phyloP scores from a whole-genome alignment of 2,113 vertebrate genomes.

The Nesogale talazaci region DNA sequence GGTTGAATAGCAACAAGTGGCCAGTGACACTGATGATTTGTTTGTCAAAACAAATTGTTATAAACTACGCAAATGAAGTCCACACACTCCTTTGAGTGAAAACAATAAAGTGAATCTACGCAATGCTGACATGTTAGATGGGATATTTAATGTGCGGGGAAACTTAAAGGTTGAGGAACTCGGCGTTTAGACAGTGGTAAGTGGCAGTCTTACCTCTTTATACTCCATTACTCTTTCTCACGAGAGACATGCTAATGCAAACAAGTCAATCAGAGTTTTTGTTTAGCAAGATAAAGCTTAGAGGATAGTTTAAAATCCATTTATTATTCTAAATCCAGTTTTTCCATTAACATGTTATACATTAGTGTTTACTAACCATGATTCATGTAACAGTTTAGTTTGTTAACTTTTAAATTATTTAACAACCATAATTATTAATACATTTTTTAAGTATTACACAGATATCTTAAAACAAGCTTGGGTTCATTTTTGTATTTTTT shows the following conservation, averaged over 20 bases:
- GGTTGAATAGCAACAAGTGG: slow-evolving; percentile 93
- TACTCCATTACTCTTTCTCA: slow-evolving; percentile 97
- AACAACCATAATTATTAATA: slow-evolving; percentile 95
- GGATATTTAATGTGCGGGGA: slow-evolving; percentile 91
- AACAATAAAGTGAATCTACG: slow-evolving; percentile 93
- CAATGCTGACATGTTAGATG: slow-evolving; percentile 92
- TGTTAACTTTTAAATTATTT: slow-evolving; percentile 95
- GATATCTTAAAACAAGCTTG: slow-evolving; percentile 93
- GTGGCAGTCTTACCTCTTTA: slow-evolving; percentile 98
- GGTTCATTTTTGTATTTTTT: slow-evolving; percentile 93
- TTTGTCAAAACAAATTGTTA: slow-evolving; percentile 91
- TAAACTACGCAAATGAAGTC: slow-evolving; percentile 90
- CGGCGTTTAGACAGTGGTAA: slow-evolving; percentile 93
- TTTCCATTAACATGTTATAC: slow-evolving; percentile 95
- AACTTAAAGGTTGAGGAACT: slow-evolving; percentile 91
- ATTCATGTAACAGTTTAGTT: slow-evolving; percentile 94
- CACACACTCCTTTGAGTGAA: slow-evolving; percentile 92
- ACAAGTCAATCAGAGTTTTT: slow-evolving; percentile 96
- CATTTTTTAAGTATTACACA: slow-evolving; percentile 94
- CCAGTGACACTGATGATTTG: slow-evolving; percentile 93
- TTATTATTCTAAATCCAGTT: slow-evolving; percentile 95
- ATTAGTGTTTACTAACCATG: slow-evolving; percentile 94
- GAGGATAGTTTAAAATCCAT: slow-evolving; percentile 96
- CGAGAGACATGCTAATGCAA: slow-evolving; percentile 95
- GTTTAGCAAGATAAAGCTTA: slow-evolving; percentile 98